A percentile compares a stretch with the other conserved stretches of the same genome.
Conservation (phyloP, 2,888 invertebrate species). For the Gnatocerus cornutus region DNA sequence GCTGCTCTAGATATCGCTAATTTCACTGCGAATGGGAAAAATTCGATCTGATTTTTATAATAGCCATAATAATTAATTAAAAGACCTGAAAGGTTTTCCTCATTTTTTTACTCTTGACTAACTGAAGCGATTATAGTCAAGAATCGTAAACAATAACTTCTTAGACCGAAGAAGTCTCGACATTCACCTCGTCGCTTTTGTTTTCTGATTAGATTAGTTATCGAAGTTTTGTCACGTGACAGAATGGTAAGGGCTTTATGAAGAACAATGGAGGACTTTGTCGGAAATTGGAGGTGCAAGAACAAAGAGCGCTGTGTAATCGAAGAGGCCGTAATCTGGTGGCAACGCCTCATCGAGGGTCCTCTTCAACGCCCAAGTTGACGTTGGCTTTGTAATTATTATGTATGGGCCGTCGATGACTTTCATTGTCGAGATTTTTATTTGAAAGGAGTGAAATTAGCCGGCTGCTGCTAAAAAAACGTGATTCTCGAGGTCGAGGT, state of each 20-base stretch:
- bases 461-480: not conserved
- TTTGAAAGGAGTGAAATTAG: constrained; percentile 3
- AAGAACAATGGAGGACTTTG: constrained; percentile 18
- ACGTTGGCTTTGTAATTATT: constrained; percentile 33
- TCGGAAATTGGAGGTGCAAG: constrained; percentile 20
- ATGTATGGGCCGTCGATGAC: constrained; percentile 14
- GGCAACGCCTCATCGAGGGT: constrained; percentile 31
- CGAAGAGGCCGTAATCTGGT: constrained; percentile 27
- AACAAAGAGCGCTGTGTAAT: constrained; percentile 29
- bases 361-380: constrained; percentile 20
- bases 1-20: not conserved
- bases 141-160: constrained; percentile 24
- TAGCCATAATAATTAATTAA: no score
- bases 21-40: no score
- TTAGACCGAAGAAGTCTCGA: not conserved
- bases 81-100: no score
- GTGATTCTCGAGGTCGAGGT: no score
- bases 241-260: constrained; percentile 7
- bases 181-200: constrained; percentile 7
- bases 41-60: no score
- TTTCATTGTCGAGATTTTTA: not conserved
- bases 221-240: constrained; percentile 26
- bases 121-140: constrained; percentile 8
- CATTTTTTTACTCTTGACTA: no score
- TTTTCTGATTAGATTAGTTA: constrained; percentile 22